Evolutionary conservation across 2,888 invertebrate species (phyloP).

Genomic region (Neoascia interrupta): DNA sequence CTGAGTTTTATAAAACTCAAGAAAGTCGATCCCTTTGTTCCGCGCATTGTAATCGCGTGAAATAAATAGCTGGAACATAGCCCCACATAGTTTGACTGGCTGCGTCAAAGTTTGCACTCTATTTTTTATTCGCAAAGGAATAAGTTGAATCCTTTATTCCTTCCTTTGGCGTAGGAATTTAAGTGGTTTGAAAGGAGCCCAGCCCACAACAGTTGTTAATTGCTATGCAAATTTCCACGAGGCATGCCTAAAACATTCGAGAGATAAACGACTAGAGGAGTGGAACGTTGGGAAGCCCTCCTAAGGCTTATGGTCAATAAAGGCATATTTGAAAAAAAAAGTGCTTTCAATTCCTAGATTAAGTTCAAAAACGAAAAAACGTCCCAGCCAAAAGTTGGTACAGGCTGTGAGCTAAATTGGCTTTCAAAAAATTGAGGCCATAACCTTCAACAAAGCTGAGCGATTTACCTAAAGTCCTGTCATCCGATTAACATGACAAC

Average conservation of each 20-base stretch:
- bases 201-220: constrained; percentile 23
- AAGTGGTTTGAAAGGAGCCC: constrained; percentile 15
- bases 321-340: background rate
- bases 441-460: constrained; percentile 24
- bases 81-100: no score
- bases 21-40: constrained; percentile 13
- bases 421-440: no score
- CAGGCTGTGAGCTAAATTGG: no score
- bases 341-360: background rate
- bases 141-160: no score
- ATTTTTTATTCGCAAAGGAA: no score
- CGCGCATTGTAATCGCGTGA: constrained; percentile 14
- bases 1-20: no score
- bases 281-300: no score
- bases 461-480: constrained; percentile 13
- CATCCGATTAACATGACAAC: constrained; percentile 56
- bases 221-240: constrained; percentile 43
- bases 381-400: no score
- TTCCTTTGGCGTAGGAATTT: constrained; percentile 20
- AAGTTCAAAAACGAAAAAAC: constrained; percentile 9
- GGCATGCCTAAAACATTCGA: no score
- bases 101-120: no score
- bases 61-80: constrained; percentile 28
- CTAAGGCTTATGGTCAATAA: no score
- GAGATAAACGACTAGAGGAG: no score